Conservation (phyloP, 2,113 vertebrate genomes). For the Turnix velox region DNA sequence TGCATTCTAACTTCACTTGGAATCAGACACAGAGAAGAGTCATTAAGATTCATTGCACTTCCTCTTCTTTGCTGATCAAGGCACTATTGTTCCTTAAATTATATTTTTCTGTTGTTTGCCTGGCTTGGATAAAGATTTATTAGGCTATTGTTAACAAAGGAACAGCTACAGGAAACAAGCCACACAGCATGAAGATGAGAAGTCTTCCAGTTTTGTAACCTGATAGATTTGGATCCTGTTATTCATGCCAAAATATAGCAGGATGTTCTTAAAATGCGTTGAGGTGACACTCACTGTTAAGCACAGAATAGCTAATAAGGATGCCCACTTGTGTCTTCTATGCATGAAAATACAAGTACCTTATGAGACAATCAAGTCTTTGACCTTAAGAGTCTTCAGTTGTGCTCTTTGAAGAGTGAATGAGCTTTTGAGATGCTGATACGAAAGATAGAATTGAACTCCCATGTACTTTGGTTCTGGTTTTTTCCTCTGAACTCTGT, state of each 20-base stretch:
- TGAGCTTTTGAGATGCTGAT: neutral
- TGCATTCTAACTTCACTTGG: neutral
- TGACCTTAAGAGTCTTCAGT: neutral
- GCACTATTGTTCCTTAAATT: neutral
- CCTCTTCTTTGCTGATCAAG: neutral
- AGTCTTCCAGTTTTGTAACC: neutral
- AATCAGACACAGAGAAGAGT: neutral
- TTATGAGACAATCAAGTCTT: neutral
- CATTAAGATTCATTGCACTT: neutral
- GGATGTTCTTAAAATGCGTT: neutral
- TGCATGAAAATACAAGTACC: neutral
- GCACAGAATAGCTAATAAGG: neutral
- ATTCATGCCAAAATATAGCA: neutral
- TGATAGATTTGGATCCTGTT: neutral
- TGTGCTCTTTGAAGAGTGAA: neutral
- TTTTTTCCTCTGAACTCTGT: neutral
- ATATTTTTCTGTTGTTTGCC: neutral
- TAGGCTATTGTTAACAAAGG: neutral
- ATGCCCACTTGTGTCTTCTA: neutral
- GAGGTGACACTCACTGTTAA: neutral
- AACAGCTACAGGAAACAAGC: neutral
- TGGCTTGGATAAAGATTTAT: neutral
- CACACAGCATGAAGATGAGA: neutral
- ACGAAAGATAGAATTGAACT: neutral
- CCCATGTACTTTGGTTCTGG: fast-evolving